Evolutionary conservation across 2,113 vertebrate species (phyloP), one percentile per base, ranked within the genome.

Genomic region (Bujurquina vittata): DNA sequence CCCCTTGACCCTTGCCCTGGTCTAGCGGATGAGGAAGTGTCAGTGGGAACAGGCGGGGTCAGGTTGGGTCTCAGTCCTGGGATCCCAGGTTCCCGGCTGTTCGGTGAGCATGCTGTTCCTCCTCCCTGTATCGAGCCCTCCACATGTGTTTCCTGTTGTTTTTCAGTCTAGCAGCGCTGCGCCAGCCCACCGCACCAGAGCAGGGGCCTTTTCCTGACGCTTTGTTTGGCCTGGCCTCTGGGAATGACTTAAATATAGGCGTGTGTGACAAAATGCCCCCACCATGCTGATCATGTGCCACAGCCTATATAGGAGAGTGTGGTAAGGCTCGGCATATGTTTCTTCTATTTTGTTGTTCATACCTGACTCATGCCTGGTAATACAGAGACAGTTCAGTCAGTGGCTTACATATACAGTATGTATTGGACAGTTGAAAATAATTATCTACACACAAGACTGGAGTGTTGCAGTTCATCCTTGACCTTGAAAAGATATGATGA

Each of bases 121-220:
- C 72, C 81, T 76, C 84, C 75, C 91, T 93, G 89, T 94, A 95
- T 96, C 89, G 81, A 93, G 88, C 82, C 83, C 92, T 91, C 89
- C 95, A 96, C 97, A 97, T 96, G 92, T 97, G 97, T 97, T 98
- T 97, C 97, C 97, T 98, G 97, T 97, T 97, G 97, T 97, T 97
- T 86, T 92, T 84, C 87, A 90, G 90, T 78, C 77, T 29, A 57
- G 93, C 94, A 84, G 95, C 88, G 73, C 63, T 92, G 92, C 73
- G 88, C 87, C 92, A 75, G 93, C 92, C 91, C 88, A 81, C 84
- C 73, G 29, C 77, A 92, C 88, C 87, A 93, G 94, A 93, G 40
- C 76, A 92, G 92, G 94, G 94, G 93, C 93, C 94, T 95, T 97
- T 97, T 96, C 97, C 96, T 95, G 94, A 94, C 90, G 93, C 94